phyloP scores from a whole-genome alignment of 2,888 invertebrate genomes.

The Drosophila heteroneura region DNA sequence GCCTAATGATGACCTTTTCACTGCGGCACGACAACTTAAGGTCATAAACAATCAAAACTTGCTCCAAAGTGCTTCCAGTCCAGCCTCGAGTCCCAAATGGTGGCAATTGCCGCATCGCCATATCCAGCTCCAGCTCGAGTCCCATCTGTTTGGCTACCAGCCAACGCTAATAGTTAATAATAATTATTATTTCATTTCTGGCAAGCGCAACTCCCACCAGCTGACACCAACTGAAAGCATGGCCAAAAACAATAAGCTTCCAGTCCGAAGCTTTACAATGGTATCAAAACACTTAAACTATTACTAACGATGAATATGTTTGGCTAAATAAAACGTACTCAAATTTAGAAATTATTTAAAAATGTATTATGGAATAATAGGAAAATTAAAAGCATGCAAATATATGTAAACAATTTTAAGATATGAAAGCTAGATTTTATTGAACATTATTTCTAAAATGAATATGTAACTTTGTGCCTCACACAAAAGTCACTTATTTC shows the following conservation, averaged over 20 bases:
- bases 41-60: conserved; percentile 83
- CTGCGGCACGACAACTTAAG: conserved; percentile 83
- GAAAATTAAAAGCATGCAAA: not conserved
- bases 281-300: conserved; percentile 1
- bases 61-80: conserved; percentile 39
- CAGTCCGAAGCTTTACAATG: conserved; percentile 38
- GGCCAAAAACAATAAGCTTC: conserved; percentile 73
- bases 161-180: conserved; percentile 81
- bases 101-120: conserved; percentile 69
- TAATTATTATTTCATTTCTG: conserved; percentile 83
- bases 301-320: not conserved
- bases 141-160: conserved; percentile 63
- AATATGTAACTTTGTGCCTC: not conserved
- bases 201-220: conserved; percentile 78
- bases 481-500: not conserved
- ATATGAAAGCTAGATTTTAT: not conserved
- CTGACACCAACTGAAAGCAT: conserved; percentile 79
- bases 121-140: conserved; percentile 16
- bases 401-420: not conserved
- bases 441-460: not conserved
- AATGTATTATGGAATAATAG: not conserved
- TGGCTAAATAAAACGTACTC: not conserved
- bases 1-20: conserved; percentile 83
- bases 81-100: conserved; percentile 44
- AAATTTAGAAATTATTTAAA: not conserved